Percentiles rank a stretch among this genome's conserved stretches.
These are phyloP conservation scores for Zeus faber DNA, from an alignment of 2,113 vertebrate species.

Conservation along the genomic window DNA sequence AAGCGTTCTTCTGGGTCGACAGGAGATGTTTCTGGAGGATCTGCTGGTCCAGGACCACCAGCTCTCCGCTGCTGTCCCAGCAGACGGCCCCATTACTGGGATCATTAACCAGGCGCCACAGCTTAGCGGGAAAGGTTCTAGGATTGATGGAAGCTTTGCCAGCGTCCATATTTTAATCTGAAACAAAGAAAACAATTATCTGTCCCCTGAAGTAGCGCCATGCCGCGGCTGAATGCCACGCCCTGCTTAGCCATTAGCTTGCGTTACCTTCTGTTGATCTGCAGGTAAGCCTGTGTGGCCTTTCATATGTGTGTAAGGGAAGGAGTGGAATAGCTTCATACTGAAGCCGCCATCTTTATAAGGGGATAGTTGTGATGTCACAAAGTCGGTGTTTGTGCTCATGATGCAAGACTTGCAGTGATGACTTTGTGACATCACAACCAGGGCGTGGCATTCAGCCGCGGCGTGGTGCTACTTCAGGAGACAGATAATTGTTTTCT, in stretches of 20 bases:
- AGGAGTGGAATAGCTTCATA: too few relatives aligned
- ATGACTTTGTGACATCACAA: too few relatives aligned
- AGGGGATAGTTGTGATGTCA: too few relatives aligned
- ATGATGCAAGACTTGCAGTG: too few relatives aligned
- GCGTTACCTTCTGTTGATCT: too few relatives aligned
- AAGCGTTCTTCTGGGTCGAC: constrained; percentile 17
- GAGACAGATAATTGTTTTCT: not conserved
- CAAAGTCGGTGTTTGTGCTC: too few relatives aligned
- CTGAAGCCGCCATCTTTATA: too few relatives aligned
- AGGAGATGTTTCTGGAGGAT: constrained; percentile 78
- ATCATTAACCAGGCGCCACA: constrained; percentile 83
- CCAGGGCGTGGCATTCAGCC: too few relatives aligned
- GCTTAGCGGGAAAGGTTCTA: constrained; percentile 80
- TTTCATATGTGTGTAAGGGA: too few relatives aligned
- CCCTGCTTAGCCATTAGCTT: too few relatives aligned
- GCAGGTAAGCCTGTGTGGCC: too few relatives aligned
- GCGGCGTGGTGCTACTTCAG: not conserved
- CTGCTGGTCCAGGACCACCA: constrained; percentile 74
- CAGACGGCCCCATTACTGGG: constrained; percentile 67
- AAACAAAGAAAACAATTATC: not conserved
- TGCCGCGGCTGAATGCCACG: too few relatives aligned
- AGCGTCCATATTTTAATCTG: constrained; percentile 55
- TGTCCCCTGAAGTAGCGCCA: not conserved
- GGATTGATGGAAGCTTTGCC: constrained; percentile 63
- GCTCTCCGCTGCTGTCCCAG: constrained; percentile 75